Conservation (phyloP, 2,888 invertebrate genomes). For the Ernsta delagoae region DNA sequence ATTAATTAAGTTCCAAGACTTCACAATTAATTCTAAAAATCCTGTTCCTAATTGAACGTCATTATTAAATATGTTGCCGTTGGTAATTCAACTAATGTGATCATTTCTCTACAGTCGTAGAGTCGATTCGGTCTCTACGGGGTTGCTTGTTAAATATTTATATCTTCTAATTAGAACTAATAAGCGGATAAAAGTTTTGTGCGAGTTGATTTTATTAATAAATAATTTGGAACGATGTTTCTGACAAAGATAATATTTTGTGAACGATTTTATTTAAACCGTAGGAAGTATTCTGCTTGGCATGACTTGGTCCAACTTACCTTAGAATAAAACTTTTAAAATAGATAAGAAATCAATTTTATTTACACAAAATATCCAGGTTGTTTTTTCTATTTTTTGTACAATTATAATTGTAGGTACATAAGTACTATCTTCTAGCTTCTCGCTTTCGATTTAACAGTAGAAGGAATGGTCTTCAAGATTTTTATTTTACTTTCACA, state of each 20-base stretch:
- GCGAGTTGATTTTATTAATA: background rate
- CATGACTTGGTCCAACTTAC: no score
- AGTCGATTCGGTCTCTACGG: constrained; percentile 31
- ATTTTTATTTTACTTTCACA: constrained; percentile 26
- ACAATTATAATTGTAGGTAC: no score
- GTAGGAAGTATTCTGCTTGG: no score
- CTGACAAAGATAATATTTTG: background rate
- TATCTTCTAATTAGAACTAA: constrained; percentile 23
- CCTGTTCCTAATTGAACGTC: constrained; percentile 29
- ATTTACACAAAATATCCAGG: no score
- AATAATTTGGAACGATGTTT: background rate
- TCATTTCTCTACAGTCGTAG: constrained; percentile 35
- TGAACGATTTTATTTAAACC: no score
- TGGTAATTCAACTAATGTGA: constrained; percentile 39
- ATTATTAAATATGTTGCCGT: constrained; percentile 34
- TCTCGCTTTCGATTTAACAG: background rate
- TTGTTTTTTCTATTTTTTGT: no score
- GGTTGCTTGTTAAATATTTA: constrained; percentile 17
- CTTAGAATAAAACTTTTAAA: no score
- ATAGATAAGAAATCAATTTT: no score
- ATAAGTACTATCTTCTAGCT: background rate
- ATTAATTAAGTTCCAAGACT: constrained; percentile 6
- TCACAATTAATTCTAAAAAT: constrained; percentile 20
- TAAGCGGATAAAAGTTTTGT: constrained; percentile 5
- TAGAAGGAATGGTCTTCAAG: background rate